These are phyloP conservation scores for Euphonia xanthogaster DNA, from an alignment of 2,797 vertebrate species.

Conservation along the genomic window DNA sequence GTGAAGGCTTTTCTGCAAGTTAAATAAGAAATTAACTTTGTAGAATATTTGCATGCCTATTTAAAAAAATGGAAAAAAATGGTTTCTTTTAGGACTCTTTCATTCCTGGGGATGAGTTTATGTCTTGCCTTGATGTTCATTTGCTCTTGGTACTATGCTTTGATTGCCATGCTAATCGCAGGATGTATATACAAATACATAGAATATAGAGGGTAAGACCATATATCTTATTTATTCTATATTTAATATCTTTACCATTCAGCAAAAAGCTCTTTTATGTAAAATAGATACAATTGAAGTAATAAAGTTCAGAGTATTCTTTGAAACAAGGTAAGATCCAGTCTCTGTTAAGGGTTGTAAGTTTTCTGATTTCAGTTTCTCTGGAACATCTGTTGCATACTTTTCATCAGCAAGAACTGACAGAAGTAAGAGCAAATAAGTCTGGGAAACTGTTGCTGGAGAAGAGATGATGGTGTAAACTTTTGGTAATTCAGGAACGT, in stretches of 20 bases:
- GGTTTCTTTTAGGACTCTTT: conserved; percentile 84
- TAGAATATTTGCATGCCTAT: conserved; percentile 25
- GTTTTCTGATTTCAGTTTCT: neutral
- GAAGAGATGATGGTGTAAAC: neutral
- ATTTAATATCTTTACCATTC: conserved; percentile 15
- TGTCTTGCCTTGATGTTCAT: conserved; percentile 98
- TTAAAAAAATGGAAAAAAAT: conserved; percentile 49
- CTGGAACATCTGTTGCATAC: neutral
- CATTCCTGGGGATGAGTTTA: conserved; percentile 96
- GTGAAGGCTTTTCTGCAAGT: neutral
- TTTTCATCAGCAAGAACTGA: neutral
- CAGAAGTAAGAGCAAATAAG: neutral
- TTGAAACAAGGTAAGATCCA: neutral
- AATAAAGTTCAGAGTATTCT: neutral
- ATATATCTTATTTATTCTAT: conserved; percentile 43
- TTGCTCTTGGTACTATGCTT: conserved; percentile 95
- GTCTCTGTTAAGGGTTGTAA: neutral
- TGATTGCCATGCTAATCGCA: conserved; percentile 91
- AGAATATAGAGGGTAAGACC: conserved; percentile 92
- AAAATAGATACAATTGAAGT: neutral
- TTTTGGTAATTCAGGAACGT: neutral
- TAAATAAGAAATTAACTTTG: conserved; percentile 10
- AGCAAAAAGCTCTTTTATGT: neutral
- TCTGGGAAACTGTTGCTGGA: neutral
- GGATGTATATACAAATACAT: conserved; percentile 98